These are phyloP conservation scores for Eupelmus urozonus DNA, from an alignment of 2,888 invertebrate genomes.

Conservation along the genomic window DNA sequence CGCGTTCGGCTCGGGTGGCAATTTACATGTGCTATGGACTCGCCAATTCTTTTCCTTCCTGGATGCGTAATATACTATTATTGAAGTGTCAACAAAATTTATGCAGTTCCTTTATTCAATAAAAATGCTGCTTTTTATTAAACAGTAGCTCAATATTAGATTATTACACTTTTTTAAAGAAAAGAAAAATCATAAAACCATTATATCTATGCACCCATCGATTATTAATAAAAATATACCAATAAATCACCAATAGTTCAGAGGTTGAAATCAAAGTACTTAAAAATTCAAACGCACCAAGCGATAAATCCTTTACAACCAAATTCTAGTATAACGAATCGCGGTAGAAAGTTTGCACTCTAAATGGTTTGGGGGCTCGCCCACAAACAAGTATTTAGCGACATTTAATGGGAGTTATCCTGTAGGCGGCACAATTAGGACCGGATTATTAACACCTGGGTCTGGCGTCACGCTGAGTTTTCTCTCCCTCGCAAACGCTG, in stretches of 20 bases:
- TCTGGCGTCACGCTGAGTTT: constrained; percentile 49
- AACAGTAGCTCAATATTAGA: too few species aligned
- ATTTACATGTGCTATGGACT: too few species aligned
- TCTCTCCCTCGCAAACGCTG: constrained; percentile 54
- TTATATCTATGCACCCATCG: too few species aligned
- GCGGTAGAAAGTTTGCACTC: not conserved
- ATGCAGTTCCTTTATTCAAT: too few species aligned
- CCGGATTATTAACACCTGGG: constrained; percentile 77
- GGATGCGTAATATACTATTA: too few species aligned
- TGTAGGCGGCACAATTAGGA: constrained; percentile 72
- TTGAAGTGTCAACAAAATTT: too few species aligned
- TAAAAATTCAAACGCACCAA: not conserved
- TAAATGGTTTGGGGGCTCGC: not conserved
- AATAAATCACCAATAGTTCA: not conserved
- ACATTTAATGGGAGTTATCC: constrained; percentile 74
- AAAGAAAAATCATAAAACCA: too few species aligned
- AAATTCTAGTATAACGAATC: not conserved
- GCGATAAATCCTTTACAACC: not conserved
- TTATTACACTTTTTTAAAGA: too few species aligned
- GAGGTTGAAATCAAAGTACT: not conserved
- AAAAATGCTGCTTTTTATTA: too few species aligned
- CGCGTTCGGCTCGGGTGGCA: too few species aligned
- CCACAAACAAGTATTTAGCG: constrained; percentile 74
- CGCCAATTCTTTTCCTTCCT: too few species aligned
- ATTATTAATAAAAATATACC: too few species aligned